phyloP scores from a whole-genome alignment of 2,888 invertebrate genomes.

The Oegoconia quadripuncta region DNA sequence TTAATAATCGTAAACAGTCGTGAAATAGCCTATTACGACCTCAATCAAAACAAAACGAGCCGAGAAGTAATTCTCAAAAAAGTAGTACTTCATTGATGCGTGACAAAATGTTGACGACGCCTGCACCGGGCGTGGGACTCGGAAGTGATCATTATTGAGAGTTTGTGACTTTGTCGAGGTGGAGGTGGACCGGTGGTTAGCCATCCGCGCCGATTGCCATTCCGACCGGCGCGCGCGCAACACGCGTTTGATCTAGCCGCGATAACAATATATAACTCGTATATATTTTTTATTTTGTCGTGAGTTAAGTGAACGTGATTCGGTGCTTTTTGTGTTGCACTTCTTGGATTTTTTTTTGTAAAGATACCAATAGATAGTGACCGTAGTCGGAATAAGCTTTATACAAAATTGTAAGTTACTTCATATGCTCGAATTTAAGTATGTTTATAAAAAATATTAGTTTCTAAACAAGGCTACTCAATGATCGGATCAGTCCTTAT shows the following conservation, averaged over 20 bases:
- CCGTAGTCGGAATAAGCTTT: conserved; percentile 4
- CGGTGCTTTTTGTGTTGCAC: conserved; percentile 27
- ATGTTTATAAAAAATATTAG: too few relatives aligned
- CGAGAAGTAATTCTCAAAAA: conserved; percentile 16
- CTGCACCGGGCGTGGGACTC: conserved; percentile 22
- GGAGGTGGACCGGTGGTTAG: conserved; percentile 43
- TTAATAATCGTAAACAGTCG: conserved; percentile 1
- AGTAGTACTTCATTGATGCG: conserved; percentile 17
- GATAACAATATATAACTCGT: not conserved
- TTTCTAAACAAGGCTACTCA: too few relatives aligned
- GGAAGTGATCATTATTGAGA: conserved; percentile 19
- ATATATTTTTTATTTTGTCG: conserved; percentile 16
- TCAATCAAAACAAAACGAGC: conserved; percentile 20
- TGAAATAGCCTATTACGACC: conserved; percentile 25
- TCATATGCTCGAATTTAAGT: too few relatives aligned
- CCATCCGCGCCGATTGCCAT: conserved; percentile 52
- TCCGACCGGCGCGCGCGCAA: conserved; percentile 44
- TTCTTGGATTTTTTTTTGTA: conserved; percentile 39
- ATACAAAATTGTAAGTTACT: conserved; percentile 12
- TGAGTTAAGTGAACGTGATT: conserved; percentile 23
- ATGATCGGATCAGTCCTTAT: too few relatives aligned
- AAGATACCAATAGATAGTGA: conserved; percentile 38
- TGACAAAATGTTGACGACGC: conserved; percentile 20
- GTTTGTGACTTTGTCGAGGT: conserved; percentile 11
- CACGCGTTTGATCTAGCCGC: conserved; percentile 3